Conservation (phyloP, 2,888 invertebrate species). For the Creontiades dilutus region DNA sequence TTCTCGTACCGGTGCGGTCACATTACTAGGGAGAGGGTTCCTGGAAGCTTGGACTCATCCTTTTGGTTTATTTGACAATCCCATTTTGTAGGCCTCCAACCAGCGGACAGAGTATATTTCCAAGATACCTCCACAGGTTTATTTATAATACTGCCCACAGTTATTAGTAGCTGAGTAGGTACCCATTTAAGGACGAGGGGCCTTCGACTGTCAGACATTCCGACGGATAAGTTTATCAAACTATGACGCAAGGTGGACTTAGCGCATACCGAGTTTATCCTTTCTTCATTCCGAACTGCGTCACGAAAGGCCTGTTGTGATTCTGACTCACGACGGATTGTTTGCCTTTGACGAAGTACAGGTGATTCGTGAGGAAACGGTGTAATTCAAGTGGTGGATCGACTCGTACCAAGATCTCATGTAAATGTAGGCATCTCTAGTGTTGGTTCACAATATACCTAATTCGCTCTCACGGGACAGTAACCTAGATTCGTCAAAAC, state of each 20-base stretch:
- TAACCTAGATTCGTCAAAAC: no score
- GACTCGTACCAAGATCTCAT: no score
- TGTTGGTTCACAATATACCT: no score
- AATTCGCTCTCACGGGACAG: no score
- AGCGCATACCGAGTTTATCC: not conserved
- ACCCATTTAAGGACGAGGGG: slow-evolving; percentile 12
- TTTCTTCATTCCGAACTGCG: not conserved
- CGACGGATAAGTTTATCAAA: slow-evolving; percentile 29
- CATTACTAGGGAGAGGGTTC: no score
- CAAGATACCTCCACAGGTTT: not conserved
- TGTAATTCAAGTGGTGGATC: no score
- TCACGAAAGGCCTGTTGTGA: slow-evolving; percentile 17
- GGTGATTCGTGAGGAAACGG: slow-evolving; percentile 3
- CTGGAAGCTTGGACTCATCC: not conserved
- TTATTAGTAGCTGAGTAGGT: not conserved
- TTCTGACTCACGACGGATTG: slow-evolving; percentile 27
- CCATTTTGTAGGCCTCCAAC: not conserved
- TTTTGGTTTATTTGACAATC: not conserved
- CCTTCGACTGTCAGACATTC: not conserved
- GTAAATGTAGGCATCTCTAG: no score
- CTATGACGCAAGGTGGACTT: slow-evolving; percentile 9
- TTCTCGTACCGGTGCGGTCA: no score
- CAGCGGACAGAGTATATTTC: not conserved
- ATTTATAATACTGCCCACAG: not conserved
- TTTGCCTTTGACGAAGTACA: not conserved